These are phyloP conservation scores for Scortum barcoo DNA, from an alignment of 2,113 vertebrate genomes.

Conservation along the genomic window DNA sequence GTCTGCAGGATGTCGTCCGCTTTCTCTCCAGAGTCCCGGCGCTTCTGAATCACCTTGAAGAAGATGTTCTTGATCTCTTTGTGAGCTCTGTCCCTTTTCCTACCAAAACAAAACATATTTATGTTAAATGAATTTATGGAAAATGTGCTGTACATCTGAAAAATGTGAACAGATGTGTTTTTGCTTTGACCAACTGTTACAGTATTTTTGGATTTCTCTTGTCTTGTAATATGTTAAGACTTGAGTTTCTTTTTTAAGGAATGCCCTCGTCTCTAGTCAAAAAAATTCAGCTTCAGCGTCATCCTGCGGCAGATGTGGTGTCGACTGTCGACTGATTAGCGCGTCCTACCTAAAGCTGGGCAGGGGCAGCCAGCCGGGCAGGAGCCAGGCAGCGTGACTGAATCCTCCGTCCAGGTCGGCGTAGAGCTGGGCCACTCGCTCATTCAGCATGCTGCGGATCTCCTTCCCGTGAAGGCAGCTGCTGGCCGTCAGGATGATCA, in stretches of 20 bases:
- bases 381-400: conserved; percentile 94
- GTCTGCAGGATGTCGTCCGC: conserved; percentile 95
- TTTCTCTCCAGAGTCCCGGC: conserved; percentile 86
- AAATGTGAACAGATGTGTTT: background rate
- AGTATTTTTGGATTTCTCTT: background rate
- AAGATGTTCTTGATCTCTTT: conserved; percentile 94
- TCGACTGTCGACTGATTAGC: background rate
- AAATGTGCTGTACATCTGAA: background rate
- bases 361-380: conserved; percentile 95
- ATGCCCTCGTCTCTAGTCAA: background rate
- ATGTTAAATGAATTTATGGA: no score
- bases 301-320: no score
- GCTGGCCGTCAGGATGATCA: conserved; percentile 98
- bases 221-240: background rate
- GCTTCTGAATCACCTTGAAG: conserved; percentile 92
- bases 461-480: conserved; percentile 96
- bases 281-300: background rate
- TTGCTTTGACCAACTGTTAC: background rate
- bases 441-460: conserved; percentile 90
- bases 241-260: background rate
- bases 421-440: conserved; percentile 94
- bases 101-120: conserved; percentile 58
- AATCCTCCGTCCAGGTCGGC: conserved; percentile 97
- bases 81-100: conserved; percentile 94
- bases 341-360: conserved; percentile 94